Percentiles rank a stretch among this genome's conserved stretches.
Conservation (phyloP, 2,888 invertebrate species). For the Microctonus hyperodae region DNA sequence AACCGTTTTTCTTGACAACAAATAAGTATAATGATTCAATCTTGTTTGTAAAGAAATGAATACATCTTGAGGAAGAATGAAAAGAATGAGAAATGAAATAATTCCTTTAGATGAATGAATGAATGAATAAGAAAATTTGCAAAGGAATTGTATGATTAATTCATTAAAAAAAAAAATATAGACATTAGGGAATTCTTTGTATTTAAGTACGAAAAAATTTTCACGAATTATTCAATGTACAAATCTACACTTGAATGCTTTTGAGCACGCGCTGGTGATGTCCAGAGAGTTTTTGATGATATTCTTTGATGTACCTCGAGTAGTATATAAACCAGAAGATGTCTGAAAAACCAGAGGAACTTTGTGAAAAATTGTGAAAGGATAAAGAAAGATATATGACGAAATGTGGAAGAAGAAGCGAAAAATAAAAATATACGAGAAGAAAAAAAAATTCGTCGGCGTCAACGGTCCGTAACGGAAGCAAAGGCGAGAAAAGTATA, state of each 20-base stretch:
- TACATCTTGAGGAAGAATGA: not conserved
- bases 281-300: not conserved
- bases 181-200: not conserved
- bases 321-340: not conserved
- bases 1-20: not conserved
- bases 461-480: not conserved
- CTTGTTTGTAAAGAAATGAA: not conserved
- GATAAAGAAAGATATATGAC: not conserved
- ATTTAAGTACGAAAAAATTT: not conserved
- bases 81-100: not conserved
- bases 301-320: not conserved
- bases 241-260: not conserved
- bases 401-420: not conserved
- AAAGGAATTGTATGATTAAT: no score
- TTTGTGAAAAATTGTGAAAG: not conserved
- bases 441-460: not conserved
- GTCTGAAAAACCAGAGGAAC: not conserved
- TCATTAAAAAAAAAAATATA: not conserved
- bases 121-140: not conserved
- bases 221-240: not conserved
- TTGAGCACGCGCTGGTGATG: not conserved
- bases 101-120: not conserved
- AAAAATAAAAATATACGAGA: not conserved
- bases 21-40: not conserved
- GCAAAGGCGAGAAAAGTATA: conserved; percentile 4